These are phyloP conservation scores for Mesocricetus auratus DNA, from an alignment of 2,113 vertebrate species.

Conservation along the genomic window DNA sequence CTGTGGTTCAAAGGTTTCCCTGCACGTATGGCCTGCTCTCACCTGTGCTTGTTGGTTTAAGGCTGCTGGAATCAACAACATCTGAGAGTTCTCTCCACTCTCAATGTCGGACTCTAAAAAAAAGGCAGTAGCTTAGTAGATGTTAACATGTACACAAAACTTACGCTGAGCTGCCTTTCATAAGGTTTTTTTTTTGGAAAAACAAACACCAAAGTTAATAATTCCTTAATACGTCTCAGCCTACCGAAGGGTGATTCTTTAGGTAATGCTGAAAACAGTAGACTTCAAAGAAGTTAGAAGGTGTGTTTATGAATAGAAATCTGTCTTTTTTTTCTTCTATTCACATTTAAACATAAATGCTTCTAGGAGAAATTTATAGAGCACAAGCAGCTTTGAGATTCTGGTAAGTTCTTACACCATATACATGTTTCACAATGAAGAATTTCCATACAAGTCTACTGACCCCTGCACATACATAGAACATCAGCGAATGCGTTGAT, in stretches of 20 bases:
- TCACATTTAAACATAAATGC: background rate
- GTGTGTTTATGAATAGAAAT: slow-evolving; percentile 34
- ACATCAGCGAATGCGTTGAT: background rate
- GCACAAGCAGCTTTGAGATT: background rate
- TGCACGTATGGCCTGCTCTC: background rate
- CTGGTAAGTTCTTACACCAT: background rate
- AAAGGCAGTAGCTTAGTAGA: slow-evolving; percentile 35
- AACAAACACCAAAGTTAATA: background rate
- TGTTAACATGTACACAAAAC: background rate
- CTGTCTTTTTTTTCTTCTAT: background rate
- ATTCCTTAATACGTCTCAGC: slow-evolving; percentile 10
- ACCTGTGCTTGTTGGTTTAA: background rate
- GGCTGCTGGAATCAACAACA: background rate
- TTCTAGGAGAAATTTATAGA: slow-evolving; percentile 13
- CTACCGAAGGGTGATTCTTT: background rate
- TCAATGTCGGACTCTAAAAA: background rate
- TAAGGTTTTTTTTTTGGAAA: background rate
- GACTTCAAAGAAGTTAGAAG: background rate
- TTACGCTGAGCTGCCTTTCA: background rate
- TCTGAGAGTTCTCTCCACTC: background rate
- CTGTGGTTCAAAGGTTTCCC: background rate
- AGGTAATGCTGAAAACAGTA: background rate
- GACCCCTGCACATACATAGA: background rate
- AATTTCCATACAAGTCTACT: background rate
- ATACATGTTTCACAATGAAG: background rate